Evolutionary conservation across 1,140 invertebrate genomes (phyloP), one percentile per base, ranked within the genome.

Genomic region (Proales similis): DNA sequence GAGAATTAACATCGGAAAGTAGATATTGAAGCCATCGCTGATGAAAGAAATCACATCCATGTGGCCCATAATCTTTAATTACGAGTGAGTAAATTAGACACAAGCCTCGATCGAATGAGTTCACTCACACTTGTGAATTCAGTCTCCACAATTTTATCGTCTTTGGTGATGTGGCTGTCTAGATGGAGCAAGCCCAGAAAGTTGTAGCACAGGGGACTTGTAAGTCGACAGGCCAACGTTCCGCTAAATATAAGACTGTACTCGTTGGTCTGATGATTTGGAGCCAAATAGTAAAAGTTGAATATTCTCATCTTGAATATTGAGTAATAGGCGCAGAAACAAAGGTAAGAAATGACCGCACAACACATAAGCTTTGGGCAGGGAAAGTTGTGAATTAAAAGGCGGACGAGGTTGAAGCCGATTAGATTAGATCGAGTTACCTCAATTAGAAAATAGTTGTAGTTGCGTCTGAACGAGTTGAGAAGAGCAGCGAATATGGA

Each of bases 221-320:
- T 99, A 5, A 99, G 79, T 14, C 95, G 84, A 72, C 91, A 97
- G 6, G 79, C 80, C 78, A 76, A 84, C 83, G 84, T 83, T 53
- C 93, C 93, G 70, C 88, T 91, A 75, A 99, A 99, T 68, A 99
- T 91, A 43, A 99, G 81, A 73, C 90, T 95, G 78, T 97, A 93
- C 73, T 97, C 93, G 73, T 97, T 94, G 1, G 94, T 98, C 77
- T 94, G 88, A 77, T 98, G 93, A 74, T 94, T 85, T 0, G 90
- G 86, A 5, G 93, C 91, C 66, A 99, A 77, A 71, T 97, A 95
- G 77, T 97, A 98, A 65, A 94, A 83, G 79, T 97, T 96, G 27
- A 98, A 81, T 6, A 99, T 83, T 46, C 89, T 81, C 65, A 99
- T 91, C 77, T 93, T 90, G 67, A 99, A 84, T 38, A 99, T 85